Base-by-base conservation (phyloP, 35 echinoderm and acorn worm genomes). In the Apostichopus japonicus region DNA sequence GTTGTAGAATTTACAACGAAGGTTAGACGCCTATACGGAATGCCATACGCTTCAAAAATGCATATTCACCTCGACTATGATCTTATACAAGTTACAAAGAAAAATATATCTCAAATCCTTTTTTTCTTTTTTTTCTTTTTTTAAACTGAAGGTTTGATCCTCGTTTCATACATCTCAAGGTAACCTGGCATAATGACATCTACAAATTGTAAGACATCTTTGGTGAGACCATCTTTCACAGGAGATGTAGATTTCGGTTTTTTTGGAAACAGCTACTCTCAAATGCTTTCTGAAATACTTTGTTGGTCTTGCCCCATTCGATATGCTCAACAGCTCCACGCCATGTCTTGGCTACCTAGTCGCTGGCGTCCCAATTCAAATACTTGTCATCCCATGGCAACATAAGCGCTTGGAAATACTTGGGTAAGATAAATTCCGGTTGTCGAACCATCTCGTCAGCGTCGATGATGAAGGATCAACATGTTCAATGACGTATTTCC, bases 351-450 rank as follows among this genome's bases (percentile, higher is more conserved):
- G 53, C 24, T n/a, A 82, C 44, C 8, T 8, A 3, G 21, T 82
- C 24, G 6, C 79, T 51, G 33, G 44, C 44, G 54, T 82, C 54
- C 79, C 79, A 82, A 5, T 23, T 82, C 44, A 82, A 56, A 19
- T 82, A 82, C n/a, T 82, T 52, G 44, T 82, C 15, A 51, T 82
- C 0, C 33, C 33, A 82, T 10, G 79, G 79, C 44, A 82, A 44
- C 14, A 17, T 16, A 6, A 82, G 59, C 10, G 54, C 84, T 57
- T 62, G 54, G 84, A 87, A 87, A 25, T 87, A 87, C 59, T 87
- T 87, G 14, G 84, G 84, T 61, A 87, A 56, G 24, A 87, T 57
- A 16, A 87, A 23, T 87, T 87, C 84, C 84, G 84, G 84, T 7
- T 87, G 55, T 6, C 11, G 17, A 53, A 87, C 13, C 6, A 87